Evolutionary conservation across 2,888 invertebrate species (phyloP).

Genomic region (Corbicula japonica): DNA sequence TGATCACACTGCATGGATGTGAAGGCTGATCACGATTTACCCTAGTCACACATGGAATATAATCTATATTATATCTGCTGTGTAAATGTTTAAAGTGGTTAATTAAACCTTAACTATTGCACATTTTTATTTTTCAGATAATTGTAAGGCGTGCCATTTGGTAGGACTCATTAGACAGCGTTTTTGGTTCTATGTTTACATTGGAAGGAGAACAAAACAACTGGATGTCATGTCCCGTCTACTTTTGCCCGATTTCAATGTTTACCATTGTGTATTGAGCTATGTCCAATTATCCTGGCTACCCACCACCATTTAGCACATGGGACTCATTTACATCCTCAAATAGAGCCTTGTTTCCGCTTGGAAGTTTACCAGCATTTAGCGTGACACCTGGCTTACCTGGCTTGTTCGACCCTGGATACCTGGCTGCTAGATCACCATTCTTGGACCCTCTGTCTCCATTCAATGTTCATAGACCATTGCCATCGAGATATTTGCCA

Average conservation of each 20-base stretch:
- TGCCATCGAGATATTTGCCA: slow-evolving; percentile 44
- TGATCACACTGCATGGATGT: no score
- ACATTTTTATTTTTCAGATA: no score
- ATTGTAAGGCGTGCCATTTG: not conserved
- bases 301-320: slow-evolving; percentile 65
- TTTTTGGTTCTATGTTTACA: slow-evolving; percentile 42
- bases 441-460: slow-evolving; percentile 49
- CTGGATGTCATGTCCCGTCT: slow-evolving; percentile 58
- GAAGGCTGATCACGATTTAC: no score
- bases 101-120: no score
- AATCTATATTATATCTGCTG: no score
- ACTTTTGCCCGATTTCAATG: slow-evolving; percentile 57
- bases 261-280: slow-evolving; percentile 58
- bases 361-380: slow-evolving; percentile 45
- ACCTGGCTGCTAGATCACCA: slow-evolving; percentile 37
- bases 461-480: slow-evolving; percentile 39
- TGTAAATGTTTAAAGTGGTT: no score
- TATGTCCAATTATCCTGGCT: slow-evolving; percentile 69
- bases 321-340: slow-evolving; percentile 57
- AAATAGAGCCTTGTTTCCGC: slow-evolving; percentile 55
- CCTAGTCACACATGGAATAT: no score
- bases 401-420: slow-evolving; percentile 45
- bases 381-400: slow-evolving; percentile 34
- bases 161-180: no score
- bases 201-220: slow-evolving; percentile 24